Conservation (phyloP, 2,113 vertebrate genomes). For the Hyaena hyaena region DNA sequence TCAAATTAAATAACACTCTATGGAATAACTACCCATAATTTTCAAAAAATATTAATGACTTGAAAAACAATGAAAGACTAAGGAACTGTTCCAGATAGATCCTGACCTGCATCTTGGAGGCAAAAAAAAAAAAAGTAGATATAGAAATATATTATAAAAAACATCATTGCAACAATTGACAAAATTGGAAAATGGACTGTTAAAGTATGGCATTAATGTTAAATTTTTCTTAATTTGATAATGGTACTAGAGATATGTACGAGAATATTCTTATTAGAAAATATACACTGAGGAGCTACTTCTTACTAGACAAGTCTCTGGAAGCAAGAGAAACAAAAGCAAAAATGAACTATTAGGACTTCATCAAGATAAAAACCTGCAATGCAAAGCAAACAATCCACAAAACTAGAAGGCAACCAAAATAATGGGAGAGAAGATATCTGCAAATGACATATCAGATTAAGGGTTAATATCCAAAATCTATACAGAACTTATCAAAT, state of each 20-base stretch:
- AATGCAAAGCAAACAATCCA: too few species aligned
- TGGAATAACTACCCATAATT: background rate
- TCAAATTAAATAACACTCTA: background rate
- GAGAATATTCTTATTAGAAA: slow-evolving; percentile 20
- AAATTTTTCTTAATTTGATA: slow-evolving; percentile 5
- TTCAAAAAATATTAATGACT: background rate
- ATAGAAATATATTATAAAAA: background rate
- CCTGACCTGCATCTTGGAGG: background rate
- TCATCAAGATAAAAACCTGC: too few species aligned
- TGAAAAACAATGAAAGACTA: background rate
- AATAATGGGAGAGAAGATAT: too few species aligned
- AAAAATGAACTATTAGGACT: too few species aligned
- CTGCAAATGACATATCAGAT: too few species aligned
- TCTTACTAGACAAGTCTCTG: too few species aligned
- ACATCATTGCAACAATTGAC: background rate
- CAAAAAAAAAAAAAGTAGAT: background rate
- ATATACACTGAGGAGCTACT: background rate
- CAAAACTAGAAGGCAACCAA: too few species aligned
- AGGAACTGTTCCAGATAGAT: background rate
- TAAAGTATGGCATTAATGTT: background rate
- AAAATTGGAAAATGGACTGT: background rate
- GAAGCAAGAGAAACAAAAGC: too few species aligned
- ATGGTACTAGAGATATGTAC: background rate
- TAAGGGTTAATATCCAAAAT: too few species aligned
- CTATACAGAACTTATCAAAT: too few species aligned